phyloP scores from a whole-genome alignment of 1,140 invertebrate genomes.

The Heterodera carotae region DNA sequence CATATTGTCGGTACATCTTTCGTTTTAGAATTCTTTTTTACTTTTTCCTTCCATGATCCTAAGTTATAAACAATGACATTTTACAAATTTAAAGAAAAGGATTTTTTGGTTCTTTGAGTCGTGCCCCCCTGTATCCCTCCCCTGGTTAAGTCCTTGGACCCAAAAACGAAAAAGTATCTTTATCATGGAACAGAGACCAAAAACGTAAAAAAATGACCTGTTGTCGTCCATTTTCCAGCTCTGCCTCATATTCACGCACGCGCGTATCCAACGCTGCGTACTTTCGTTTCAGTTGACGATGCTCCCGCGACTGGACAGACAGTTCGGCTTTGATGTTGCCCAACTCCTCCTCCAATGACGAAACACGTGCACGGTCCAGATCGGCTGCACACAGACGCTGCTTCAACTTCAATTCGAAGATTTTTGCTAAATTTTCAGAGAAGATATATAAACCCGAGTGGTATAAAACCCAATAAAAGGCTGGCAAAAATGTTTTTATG shows the following conservation, averaged over 20 bases:
- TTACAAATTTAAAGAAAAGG: too few species aligned
- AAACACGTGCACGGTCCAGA: constrained; percentile 1
- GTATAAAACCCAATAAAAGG: too few species aligned
- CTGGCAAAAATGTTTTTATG: too few species aligned
- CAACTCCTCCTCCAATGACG: constrained; percentile 19
- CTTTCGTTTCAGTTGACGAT: constrained; percentile 18
- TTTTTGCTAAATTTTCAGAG: not conserved
- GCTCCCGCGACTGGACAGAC: not conserved
- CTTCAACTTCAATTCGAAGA: constrained; percentile 17
- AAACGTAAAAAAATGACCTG: not conserved
- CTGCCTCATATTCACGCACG: constrained; percentile 6
- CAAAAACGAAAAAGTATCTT: too few species aligned
- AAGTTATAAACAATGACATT: too few species aligned
- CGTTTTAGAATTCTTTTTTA: too few species aligned
- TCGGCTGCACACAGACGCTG: constrained; percentile 21
- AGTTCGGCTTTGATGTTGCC: not conserved
- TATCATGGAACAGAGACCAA: too few species aligned
- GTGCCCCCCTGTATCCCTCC: not conserved
- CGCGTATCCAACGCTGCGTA: constrained; percentile 6
- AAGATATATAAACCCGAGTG: too few species aligned
- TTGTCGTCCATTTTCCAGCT: not conserved
- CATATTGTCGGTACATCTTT: too few species aligned
- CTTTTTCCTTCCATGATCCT: not conserved
- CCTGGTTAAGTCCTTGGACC: too few species aligned
- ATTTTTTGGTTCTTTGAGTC: too few species aligned